Conservation (phyloP, 2,888 invertebrate species). For the Steinernema carpocapsae region DNA sequence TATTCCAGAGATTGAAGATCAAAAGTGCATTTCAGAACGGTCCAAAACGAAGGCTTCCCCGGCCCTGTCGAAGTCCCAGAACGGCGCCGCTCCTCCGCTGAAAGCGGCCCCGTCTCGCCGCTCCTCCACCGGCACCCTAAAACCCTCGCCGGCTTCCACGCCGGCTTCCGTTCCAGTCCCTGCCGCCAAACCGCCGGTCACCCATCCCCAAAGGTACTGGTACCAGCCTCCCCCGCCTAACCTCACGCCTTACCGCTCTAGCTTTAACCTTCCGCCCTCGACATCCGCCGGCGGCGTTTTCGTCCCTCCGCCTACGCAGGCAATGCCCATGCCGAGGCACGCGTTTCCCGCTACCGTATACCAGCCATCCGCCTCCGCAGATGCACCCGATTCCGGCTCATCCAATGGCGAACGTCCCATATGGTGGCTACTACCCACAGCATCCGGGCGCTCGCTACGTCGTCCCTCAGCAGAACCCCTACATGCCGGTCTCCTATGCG, state of each 20-base stretch:
- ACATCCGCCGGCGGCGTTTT: conserved; percentile 36
- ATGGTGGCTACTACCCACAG: not conserved
- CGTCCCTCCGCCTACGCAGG: conserved; percentile 32
- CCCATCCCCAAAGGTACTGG: not conserved
- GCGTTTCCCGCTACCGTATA: not conserved
- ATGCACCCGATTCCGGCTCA: conserved; percentile 31
- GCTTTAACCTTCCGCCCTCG: conserved; percentile 20
- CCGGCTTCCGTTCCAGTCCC: not conserved
- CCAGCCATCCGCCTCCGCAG: conserved; percentile 26
- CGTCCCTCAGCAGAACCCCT: conserved; percentile 4
- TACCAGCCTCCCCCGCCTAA: not conserved
- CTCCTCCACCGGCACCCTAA: conserved; percentile 1
- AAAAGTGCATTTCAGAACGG: not conserved
- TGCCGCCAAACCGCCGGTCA: conserved; percentile 32
- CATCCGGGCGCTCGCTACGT: conserved; percentile 20
- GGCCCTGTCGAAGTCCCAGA: conserved; percentile 15
- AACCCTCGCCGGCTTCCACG: conserved; percentile 10
- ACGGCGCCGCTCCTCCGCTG: not conserved
- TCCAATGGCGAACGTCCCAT: conserved; percentile 7
- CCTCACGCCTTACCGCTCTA: not conserved
- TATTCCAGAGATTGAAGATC: no score
- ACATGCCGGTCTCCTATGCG: conserved; percentile 29
- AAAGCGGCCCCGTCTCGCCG: conserved; percentile 19
- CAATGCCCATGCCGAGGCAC: conserved; percentile 31
- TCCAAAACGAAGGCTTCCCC: not conserved